Base-by-base conservation (phyloP, 2,113 vertebrate genomes). In the Notarius lentiginosus region DNA sequence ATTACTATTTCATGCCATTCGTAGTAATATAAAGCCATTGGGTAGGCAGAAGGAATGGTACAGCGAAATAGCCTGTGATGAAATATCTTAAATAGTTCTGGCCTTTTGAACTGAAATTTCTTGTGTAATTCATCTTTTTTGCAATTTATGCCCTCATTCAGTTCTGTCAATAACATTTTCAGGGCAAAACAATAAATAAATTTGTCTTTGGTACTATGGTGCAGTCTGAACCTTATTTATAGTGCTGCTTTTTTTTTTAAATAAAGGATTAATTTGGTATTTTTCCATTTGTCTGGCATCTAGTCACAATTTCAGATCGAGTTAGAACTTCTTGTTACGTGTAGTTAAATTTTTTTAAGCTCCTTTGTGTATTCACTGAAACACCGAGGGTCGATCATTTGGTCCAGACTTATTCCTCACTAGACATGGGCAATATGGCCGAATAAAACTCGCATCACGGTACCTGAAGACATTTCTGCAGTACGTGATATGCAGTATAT, bases 1-100 rank as follows among this genome's bases (percentile, higher is more conserved):
- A 84, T 87, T 86, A 82, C 79, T 49, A 73, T 72, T 86, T 56
- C 85, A 81, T 81, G 85, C 56, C 63, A 61, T 86, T 86, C 85
- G 82, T 81, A 72, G 79, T n/a, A 47, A 56, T 51, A 41, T 51
- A 22, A 61, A 51, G 53, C 65, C 51, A 68, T 56, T 41, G 53
- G 34, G 56, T 82, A 63, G 76, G 61, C 63, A 34, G 30, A 60
- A 84, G 10, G 15, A 30, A 66, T 51, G 41, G 34, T 58, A 11
- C 30, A 73, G 53, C 17, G 30, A 72, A 82, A 68, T n/a, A 27
- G 55, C 12, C 34, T 75, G 2, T 76, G 30, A 41, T 84, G 55
- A 76, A 51, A 79, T 80, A 47, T 68, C 51, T 68, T 73, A 60
- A 72, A 86, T 86, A 51, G 66, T 73, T 65, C 55, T 73, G 34